Evolutionary conservation across 2,797 vertebrate genomes (phyloP), one percentile per base, ranked within the genome.

Genomic region (Serranus cabrilla): DNA sequence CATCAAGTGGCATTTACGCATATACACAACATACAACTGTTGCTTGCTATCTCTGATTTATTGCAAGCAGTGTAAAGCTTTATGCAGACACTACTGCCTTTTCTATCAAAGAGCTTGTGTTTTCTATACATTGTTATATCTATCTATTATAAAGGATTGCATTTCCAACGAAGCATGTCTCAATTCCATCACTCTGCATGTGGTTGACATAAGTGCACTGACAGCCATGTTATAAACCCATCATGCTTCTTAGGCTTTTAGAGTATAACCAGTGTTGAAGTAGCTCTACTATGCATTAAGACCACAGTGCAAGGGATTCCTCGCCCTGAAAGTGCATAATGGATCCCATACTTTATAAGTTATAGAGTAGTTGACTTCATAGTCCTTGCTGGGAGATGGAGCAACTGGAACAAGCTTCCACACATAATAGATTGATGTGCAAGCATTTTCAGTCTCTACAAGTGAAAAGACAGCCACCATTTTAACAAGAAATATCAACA

Each of bases 1-100:
- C 57, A 71, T 31, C 42, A 69, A 52, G 47, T 16, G 56, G 23
- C 55, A 70, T 55, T 70, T 63, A 50, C 17, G 54, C 61, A 60
- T 21, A 27, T 3, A 27, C 43, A 49, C 4, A n/a, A n/a, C 25
- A 11, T 18, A 37, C 20, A 23, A 45, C 20, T 5, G 7, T 47
- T 43, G 12, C 52, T 42, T 3, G 14, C 13, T 58, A 60, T 59
- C 34, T 20, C 34, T 46, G 71, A 76, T 71, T 66, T 37, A 45
- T 7, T 45, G 42, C 12, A 47, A 7, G 0, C 31, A 27, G 11
- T 43, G 43, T 69, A 25, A 17, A 6, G 39, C 54, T 54, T 47
- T 43, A 39, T 13, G n/a, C 39, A 25, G 11, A 39, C 8, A n/a
- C 16, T 20, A 16, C 27, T 27, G 66, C 2, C 21, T 43, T 51